Evolutionary conservation across 2,113 vertebrate genomes (phyloP).

Genomic region (Heterochromis multidens): DNA sequence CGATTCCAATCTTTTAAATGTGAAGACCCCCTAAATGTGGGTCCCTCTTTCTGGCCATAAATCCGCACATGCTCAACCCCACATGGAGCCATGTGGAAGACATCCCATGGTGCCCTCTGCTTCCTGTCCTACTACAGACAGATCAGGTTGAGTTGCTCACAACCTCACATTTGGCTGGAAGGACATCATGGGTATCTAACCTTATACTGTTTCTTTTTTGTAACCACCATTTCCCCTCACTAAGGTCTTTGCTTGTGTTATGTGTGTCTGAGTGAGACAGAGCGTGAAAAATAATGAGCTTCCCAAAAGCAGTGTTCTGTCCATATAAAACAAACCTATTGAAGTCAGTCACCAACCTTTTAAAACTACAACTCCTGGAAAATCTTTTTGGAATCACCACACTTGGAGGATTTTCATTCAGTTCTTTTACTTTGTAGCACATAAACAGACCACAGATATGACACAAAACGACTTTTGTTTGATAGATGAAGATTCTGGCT

Average conservation of each 20-base stretch:
- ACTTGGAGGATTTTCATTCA: too few species aligned
- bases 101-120: constrained; percentile 3
- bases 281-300: background rate
- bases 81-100: constrained; percentile 22
- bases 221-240: background rate
- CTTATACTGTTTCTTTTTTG: constrained; percentile 11
- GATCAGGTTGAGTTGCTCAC: constrained; percentile 26
- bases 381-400: background rate
- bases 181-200: background rate
- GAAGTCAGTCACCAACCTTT: background rate
- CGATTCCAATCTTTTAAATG: constrained; percentile 3
- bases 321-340: constrained; percentile 16
- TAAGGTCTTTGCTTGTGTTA: background rate
- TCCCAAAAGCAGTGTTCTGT: background rate
- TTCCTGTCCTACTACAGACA: constrained; percentile 30
- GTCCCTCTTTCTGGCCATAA: constrained; percentile 6
- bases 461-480: background rate
- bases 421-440: background rate
- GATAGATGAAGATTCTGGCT: background rate
- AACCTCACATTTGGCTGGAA: background rate
- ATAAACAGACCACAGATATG: background rate
- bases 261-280: background rate
- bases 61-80: background rate
- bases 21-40: background rate
- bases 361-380: background rate